Percentiles rank a stretch among this genome's conserved stretches.
phyloP scores from a whole-genome alignment of 2,113 vertebrate genomes.

The Elaphurus davidianus region DNA sequence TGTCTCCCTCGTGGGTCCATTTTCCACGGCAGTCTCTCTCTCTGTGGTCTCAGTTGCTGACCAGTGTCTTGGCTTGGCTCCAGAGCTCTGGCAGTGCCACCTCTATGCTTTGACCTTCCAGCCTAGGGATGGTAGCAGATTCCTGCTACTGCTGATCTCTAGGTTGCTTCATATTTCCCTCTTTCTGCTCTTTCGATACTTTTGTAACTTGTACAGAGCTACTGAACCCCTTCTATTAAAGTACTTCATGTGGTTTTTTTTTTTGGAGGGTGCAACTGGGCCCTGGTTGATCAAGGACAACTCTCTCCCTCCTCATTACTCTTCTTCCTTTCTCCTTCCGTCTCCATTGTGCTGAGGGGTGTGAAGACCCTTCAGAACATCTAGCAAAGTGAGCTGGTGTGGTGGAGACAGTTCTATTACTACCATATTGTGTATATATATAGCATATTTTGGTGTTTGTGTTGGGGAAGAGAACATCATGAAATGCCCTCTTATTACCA shows the following conservation, averaged over 20 bases:
- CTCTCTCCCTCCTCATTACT: neutral
- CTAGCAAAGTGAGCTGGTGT: neutral
- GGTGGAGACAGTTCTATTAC: neutral
- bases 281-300: neutral
- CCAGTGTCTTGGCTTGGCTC: neutral
- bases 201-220: neutral
- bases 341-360: neutral
- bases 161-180: neutral
- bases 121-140: neutral
- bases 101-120: neutral
- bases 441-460: neutral
- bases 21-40: neutral
- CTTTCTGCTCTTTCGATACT: neutral
- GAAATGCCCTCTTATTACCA: neutral
- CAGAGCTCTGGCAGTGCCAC: neutral
- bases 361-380: neutral
- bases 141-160: neutral
- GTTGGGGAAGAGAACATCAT: neutral
- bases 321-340: neutral
- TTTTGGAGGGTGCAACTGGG: neutral
- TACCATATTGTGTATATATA: neutral
- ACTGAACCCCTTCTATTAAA: neutral
- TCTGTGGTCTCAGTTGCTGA: neutral
- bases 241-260: neutral
- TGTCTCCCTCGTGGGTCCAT: neutral